A percentile compares a stretch with the other conserved stretches of the same genome.
phyloP scores from a whole-genome alignment of 2,113 vertebrate genomes.

The Ploceus nigricollis region DNA sequence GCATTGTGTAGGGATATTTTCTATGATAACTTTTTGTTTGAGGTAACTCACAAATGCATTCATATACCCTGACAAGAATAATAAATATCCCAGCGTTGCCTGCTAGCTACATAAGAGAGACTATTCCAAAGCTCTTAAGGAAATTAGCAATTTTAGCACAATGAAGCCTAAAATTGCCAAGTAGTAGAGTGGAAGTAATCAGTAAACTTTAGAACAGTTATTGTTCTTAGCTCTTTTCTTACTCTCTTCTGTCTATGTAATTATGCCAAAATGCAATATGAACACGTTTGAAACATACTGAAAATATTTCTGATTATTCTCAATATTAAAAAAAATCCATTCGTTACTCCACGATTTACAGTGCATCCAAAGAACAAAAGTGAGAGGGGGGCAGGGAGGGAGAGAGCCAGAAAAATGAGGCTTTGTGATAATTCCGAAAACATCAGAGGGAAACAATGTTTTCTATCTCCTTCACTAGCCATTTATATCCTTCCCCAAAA shows the following conservation, averaged over 20 bases:
- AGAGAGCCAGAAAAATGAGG: background rate
- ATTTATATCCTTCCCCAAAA: background rate
- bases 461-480: background rate
- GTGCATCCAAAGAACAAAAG: background rate
- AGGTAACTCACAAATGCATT: background rate
- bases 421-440: background rate
- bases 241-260: background rate
- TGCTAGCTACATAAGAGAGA: background rate
- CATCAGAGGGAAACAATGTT: background rate
- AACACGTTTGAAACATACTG: background rate
- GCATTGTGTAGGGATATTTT: background rate
- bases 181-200: background rate
- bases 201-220: background rate
- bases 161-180: background rate
- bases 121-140: background rate
- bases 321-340: background rate
- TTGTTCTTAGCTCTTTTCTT: background rate
- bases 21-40: background rate
- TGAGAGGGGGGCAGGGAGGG: fast-evolving
- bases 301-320: background rate
- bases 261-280: background rate
- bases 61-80: background rate
- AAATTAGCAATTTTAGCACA: background rate
- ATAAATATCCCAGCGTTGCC: background rate
- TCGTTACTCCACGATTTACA: background rate